Base-by-base conservation (phyloP, 2,113 vertebrate species). In the Spermophilus dauricus region DNA sequence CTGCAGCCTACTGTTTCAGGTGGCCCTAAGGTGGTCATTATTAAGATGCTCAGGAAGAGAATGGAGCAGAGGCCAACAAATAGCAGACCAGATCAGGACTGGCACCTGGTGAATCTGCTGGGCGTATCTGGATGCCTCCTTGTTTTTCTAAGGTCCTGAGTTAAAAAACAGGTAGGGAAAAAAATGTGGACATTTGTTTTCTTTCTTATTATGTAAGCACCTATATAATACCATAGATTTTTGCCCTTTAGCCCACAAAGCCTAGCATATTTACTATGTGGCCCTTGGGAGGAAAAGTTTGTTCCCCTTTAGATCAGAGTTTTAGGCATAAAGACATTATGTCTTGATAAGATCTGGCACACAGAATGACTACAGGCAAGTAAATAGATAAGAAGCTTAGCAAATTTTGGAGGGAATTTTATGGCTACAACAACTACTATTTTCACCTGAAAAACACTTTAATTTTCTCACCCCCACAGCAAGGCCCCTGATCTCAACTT, bases 181-280 rank as follows among this genome's bases (percentile, higher is more conserved):
- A 91, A 91, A 8, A 14, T 28, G 22, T 37, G 69, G 34, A 32
- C 28, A 24, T 88, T 53, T 91, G 17, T 39, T 91, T 87, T 83
- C 2, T 85, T 11, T 91, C 20, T 86, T 76, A 24, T 65, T 56
- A 32, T 24, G 2, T 77, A 51, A 94, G 37, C 34, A 42, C n/a
- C 17, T 42, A 73, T 0, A 37, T 42, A 67, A 67, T 28, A 45
- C 12, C 22, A 58, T 82, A 58, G 45, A 82, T 91, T 86, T 95
- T 96, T 96, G 61, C 28, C 8, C 89, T 95, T 96, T 82, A 37
- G 12, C 26, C 30, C 42, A 8, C n/a, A 65, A 72, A 88, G 18
- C 22, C 69, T 75, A 4, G 83, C 53, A 67, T 94, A 73, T 89
- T 94, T 82, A 78, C 48, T 51, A n/a, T 77, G 45, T 95, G 22